phyloP scores from a whole-genome alignment of 2,797 vertebrate species.

The Arnoldichthys spilopterus region DNA sequence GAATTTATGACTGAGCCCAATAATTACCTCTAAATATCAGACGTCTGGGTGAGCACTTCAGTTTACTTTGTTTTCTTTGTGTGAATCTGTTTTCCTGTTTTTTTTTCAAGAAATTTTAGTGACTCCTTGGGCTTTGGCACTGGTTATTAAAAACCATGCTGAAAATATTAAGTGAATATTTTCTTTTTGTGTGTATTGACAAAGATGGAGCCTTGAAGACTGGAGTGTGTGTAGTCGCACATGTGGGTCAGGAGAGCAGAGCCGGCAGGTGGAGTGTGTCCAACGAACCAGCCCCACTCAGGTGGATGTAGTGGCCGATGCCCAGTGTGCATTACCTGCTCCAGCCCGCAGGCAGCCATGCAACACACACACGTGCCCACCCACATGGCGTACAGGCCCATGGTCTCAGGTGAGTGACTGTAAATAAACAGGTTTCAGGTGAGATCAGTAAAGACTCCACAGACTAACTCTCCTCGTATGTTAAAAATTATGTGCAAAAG shows the following conservation, averaged over 20 bases:
- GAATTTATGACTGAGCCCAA: no score
- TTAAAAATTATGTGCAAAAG: no score
- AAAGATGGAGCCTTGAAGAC: constrained; percentile 87
- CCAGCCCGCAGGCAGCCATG: constrained; percentile 77
- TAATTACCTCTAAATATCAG: no score
- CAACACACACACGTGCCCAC: constrained; percentile 81
- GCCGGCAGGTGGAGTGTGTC: constrained; percentile 77
- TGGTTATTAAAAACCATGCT: no score
- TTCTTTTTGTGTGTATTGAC: constrained; percentile 35
- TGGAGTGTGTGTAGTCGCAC: constrained; percentile 85
- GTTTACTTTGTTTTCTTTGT: no score
- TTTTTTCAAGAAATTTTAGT: no score
- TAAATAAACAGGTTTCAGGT: no score
- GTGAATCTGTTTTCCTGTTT: no score
- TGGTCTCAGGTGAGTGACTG: constrained; percentile 85
- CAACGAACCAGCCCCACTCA: constrained; percentile 71
- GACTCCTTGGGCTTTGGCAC: no score
- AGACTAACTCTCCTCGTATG: no score
- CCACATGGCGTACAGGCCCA: constrained; percentile 79
- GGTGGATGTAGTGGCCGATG: constrained; percentile 66
- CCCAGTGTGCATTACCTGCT: constrained; percentile 71
- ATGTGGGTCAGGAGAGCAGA: constrained; percentile 84
- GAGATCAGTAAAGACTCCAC: neutral
- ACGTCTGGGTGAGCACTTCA: no score
- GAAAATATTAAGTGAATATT: no score